Evolutionary conservation across 2,888 invertebrate species (phyloP).

Genomic region (Perizoma affinitatum): DNA sequence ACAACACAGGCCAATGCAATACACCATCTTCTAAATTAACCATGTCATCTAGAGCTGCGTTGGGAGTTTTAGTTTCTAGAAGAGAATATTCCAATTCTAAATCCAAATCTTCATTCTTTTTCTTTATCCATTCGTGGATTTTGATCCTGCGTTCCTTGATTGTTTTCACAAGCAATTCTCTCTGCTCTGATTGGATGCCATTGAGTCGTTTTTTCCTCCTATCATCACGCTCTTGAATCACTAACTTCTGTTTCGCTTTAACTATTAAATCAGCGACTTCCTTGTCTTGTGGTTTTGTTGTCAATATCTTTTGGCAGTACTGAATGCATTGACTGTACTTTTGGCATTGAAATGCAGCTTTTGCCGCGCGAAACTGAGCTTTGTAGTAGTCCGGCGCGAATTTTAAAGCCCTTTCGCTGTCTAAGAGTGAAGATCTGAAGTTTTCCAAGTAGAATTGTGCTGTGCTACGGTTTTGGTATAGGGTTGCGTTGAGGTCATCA

Average conservation of each 20-base stretch:
- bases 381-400: constrained; percentile 91
- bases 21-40: constrained; percentile 86
- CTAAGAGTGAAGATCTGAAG: constrained; percentile 90
- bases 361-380: constrained; percentile 89
- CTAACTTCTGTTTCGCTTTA: constrained; percentile 76
- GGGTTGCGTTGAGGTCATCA: constrained; percentile 88
- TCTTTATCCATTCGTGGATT: constrained; percentile 73
- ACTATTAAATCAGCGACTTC: constrained; percentile 65
- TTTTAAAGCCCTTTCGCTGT: constrained; percentile 91
- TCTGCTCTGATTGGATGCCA: constrained; percentile 70
- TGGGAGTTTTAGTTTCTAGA: constrained; percentile 8
- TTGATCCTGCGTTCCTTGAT: constrained; percentile 77
- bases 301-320: constrained; percentile 88
- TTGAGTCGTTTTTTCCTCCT: constrained; percentile 77
- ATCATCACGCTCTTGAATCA: constrained; percentile 79
- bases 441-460: constrained; percentile 94
- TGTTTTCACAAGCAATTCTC: constrained; percentile 66
- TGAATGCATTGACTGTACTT: constrained; percentile 89
- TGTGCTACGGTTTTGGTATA: constrained; percentile 97
- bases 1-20: constrained; percentile 94
- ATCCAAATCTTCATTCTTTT: constrained; percentile 53
- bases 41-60: constrained; percentile 66
- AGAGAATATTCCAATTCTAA: constrained; percentile 14
- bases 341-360: constrained; percentile 87
- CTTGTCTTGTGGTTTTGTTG: constrained; percentile 81